Evolutionary conservation across 2,888 invertebrate species (phyloP), one percentile per base, ranked within the genome.

Genomic region (Luperina testacea): DNA sequence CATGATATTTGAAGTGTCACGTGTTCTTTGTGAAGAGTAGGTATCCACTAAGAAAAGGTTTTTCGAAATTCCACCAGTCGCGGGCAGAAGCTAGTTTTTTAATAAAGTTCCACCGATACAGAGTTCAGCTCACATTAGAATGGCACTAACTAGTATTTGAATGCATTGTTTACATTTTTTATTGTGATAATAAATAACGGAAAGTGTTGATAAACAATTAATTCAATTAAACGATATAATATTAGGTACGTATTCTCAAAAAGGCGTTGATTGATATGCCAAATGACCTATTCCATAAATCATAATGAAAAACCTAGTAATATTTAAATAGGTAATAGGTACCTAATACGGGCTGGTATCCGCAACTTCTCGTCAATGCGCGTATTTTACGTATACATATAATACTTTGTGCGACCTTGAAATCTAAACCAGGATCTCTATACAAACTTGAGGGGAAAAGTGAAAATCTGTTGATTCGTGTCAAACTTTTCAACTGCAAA

Each of bases 21-120:
- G 45, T 45, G 45, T 45, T 45, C 9, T 9, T 45, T 45, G 45
- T 45, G 42, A 42, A 42, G 42, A 42, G 8, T 42, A 42, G 9
- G 42, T 42, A 42, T 42, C 9, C 42, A 45, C 45, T 45, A 45
- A 45, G 9, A 45, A 45, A 45, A 1, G 9, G 9, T 45, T 45
- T 45, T 45, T 45, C 45, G 45, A 45, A 45, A 45, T 45, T 9
- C 45, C 42, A 42, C 42, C 42, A 9, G 51, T 53, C 20, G 20
- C 20, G 7, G 51, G 20, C 20, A 45, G 45, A 45, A 45, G 45
- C 9, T 45, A 9, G 9, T 9, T 68, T 59, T 61, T 11, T 42
- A 78, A 78, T 67, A 63, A 80, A 80, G 15, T 70, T 48, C 32
- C 61, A 70, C 5, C n/a, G 57, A 51, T 71, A 81, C 45, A 84